Evolutionary conservation across 1,140 invertebrate genomes (phyloP), one percentile per base, ranked within the genome.

Genomic region (Apis cerana): DNA sequence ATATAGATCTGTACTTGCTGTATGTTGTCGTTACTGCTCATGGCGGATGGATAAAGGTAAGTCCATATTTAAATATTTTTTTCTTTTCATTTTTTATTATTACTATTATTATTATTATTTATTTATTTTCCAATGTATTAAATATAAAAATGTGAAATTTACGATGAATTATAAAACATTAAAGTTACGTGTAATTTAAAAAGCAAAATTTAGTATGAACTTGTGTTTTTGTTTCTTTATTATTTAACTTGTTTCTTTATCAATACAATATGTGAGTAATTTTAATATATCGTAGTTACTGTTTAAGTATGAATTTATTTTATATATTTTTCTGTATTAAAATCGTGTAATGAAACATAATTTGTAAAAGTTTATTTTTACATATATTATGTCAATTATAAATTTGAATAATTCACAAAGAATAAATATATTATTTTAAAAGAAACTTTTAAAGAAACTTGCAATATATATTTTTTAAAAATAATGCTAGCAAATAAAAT

Each of bases 21-120:
- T 99, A 99, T 93, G 96, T 96, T 85, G 95, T 98, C 89, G 98
- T 99, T n/a, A 98, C 97, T 83, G 96, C 96, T 74, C 95, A 97
- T 90, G 98, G 98, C 89, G 98, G 98, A 91, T 98, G 98, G 96
- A 96, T 98, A 89, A 98, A 98, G 96, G 98, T 99, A 94, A 96
- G 95, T 91, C 67, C n/a, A 56, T 59, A 74, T n/a, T 33, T 48
- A 23, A 5, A 43, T 43, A 11, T 10, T 33, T 70, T 72, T 43
- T 59, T 65, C 43, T 56, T 71, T 33, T 61, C 54, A 65, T 52
- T 21, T 33, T 33, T 33, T 33, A 33, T 3, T 21, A 13, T 54
- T 62, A 33, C 3, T 1, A 23, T n/a, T n/a, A n/a, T 59, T 43
- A 43, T 43, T n/a, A n/a, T 43, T 43, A 43, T 43, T 43, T 43